phyloP scores from a whole-genome alignment of 2,888 invertebrate species.

The Apocheima hispidaria region DNA sequence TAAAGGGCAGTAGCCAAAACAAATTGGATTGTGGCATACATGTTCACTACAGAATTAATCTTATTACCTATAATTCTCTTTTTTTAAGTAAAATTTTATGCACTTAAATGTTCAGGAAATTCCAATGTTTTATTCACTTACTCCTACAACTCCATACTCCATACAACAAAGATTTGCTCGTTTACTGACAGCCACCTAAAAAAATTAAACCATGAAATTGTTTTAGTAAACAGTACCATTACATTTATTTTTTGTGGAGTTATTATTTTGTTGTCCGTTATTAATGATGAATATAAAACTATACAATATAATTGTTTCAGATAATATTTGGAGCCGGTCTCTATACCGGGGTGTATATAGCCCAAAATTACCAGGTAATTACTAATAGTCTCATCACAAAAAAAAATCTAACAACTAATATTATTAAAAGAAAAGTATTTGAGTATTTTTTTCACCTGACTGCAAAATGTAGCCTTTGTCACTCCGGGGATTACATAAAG shows the following conservation, averaged over 20 bases:
- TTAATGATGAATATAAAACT: slow-evolving; percentile 1
- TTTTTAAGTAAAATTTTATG: neutral
- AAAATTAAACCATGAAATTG: too few species aligned
- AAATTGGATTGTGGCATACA: too few species aligned
- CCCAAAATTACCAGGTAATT: slow-evolving; percentile 91
- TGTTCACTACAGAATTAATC: too few species aligned
- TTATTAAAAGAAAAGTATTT: too few species aligned
- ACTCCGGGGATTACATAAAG: too few species aligned
- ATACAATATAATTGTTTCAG: slow-evolving; percentile 81
- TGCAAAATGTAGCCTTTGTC: too few species aligned
- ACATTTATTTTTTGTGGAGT: neutral
- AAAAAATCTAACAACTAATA: neutral
- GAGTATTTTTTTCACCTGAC: too few species aligned
- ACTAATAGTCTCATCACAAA: slow-evolving; percentile 14
- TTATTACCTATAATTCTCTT: neutral
- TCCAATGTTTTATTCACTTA: neutral
- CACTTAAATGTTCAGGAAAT: neutral
- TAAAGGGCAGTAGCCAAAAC: too few species aligned
- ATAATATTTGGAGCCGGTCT: slow-evolving; percentile 89
- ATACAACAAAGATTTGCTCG: neutral
- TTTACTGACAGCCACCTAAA: neutral
- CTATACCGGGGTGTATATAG: slow-evolving; percentile 90
- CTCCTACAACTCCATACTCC: neutral
- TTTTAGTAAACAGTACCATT: neutral
- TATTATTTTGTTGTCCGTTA: neutral